Base-by-base conservation (phyloP, 2,888 invertebrate genomes). In the Serrognathus titanus region DNA sequence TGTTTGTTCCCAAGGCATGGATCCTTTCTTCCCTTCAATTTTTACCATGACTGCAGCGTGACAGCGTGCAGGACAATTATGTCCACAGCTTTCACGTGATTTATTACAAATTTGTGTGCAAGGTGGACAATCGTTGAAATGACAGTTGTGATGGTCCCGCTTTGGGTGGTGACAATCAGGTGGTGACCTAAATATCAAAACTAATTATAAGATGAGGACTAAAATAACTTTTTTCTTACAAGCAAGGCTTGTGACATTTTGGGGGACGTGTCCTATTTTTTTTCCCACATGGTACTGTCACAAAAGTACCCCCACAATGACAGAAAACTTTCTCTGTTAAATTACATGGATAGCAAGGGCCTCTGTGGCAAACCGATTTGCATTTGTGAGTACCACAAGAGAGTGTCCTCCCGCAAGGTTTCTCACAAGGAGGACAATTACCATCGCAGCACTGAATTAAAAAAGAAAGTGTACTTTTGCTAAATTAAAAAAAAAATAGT, bases 351-450 rank as follows among this genome's bases (percentile, higher is more conserved):
- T 92, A 94, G 72, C 94, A 94, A 0, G 87, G 88, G 0, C 93
- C 92, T 62, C 82, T 83, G 69, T 94, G 94, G 72, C 94, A 94
- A 7, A 88, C 82, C 46, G 87, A 88, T 2, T 82, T 78, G 69
- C 94, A 94, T 74, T 92, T 94, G 75, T 97, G 97, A 58, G 91
- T 89, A 9, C 90, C 87, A 75, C 97, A 97, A 31, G 86, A 86
- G 7, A 97, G 78, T 0, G 86, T 86, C 67, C 89, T 89, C 39
- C 90, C 90, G 75, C 97, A 97, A 0, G 84, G 78, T 74, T 92
- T 92, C 68, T 92, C 92, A 73, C 94, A 94, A 0, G 88, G 85
- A 4, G 89, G 86, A 71, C 94, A 94, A 68, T 85, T 85, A 2
- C 90, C 90, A 75, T 89, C 88, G 75, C 94, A 95, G 71, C 94